Conservation (phyloP, 2,888 invertebrate genomes). For the Protonemura montana region DNA sequence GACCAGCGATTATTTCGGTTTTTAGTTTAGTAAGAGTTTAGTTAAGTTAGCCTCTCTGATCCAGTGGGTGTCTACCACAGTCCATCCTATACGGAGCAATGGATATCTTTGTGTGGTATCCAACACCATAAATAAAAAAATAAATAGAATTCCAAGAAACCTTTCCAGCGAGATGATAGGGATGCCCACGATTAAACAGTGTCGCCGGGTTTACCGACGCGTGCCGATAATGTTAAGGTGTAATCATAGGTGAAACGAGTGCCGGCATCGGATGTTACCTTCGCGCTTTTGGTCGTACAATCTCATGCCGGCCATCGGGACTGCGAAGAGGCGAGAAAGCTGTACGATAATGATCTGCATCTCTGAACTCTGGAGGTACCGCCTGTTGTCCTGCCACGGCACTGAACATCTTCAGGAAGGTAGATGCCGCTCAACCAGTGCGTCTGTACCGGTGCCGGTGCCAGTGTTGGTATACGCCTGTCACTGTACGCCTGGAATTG, state of each 20-base stretch:
- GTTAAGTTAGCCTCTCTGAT: too few species aligned
- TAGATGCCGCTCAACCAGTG: too few species aligned
- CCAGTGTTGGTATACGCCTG: background rate
- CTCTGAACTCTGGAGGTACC: constrained; percentile 57
- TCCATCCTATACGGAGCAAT: too few species aligned
- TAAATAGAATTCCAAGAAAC: background rate
- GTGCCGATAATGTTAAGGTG: too few species aligned
- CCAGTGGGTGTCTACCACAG: too few species aligned
- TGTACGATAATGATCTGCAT: constrained; percentile 58
- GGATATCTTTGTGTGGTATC: background rate
- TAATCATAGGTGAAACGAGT: background rate
- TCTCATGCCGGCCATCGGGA: constrained; percentile 81
- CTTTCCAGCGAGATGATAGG: background rate
- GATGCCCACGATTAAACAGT: background rate
- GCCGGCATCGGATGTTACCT: constrained; percentile 63
- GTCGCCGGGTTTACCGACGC: background rate
- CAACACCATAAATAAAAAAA: background rate
- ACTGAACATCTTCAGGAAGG: background rate
- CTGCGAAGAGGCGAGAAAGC: constrained; percentile 72
- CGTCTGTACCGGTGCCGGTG: background rate
- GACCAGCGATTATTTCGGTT: background rate
- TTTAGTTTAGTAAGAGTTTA: too few species aligned
- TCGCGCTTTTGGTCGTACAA: constrained; percentile 84
- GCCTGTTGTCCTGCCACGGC: constrained; percentile 46
- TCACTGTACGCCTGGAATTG: background rate